phyloP scores from a whole-genome alignment of 2,113 vertebrate genomes.

The Nothoprocta perdicaria region DNA sequence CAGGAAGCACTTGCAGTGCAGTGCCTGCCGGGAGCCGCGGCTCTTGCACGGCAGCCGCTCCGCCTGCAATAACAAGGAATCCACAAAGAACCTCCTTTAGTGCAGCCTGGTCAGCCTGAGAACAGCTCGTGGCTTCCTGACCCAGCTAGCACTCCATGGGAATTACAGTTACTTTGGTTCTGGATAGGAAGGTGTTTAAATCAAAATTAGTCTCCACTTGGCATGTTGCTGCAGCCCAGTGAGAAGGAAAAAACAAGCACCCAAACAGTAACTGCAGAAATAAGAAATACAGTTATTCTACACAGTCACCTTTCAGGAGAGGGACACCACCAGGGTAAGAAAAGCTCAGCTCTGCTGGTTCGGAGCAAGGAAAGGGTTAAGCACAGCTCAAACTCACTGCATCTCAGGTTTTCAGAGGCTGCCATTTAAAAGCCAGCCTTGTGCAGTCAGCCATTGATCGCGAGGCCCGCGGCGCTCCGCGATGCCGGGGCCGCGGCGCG shows the following conservation, averaged over 20 bases:
- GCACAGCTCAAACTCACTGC: background rate
- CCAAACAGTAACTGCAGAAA: background rate
- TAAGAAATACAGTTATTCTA: background rate
- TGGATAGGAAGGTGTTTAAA: background rate
- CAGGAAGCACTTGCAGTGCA: background rate
- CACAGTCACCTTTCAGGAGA: background rate
- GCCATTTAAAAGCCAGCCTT: background rate
- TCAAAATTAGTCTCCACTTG: too few relatives aligned
- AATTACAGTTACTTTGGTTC: background rate
- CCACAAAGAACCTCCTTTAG: too few relatives aligned
- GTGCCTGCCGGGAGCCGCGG: too few relatives aligned
- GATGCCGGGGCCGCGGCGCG: too few relatives aligned
- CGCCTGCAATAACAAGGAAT: too few relatives aligned
- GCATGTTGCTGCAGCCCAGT: background rate
- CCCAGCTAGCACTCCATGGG: background rate
- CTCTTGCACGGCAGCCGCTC: accelerated
- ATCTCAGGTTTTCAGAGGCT: accelerated
- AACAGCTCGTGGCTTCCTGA: background rate
- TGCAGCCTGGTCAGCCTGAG: accelerated
- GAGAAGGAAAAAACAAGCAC: background rate
- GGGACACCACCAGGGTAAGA: background rate
- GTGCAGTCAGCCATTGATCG: too few relatives aligned
- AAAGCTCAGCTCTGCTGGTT: background rate
- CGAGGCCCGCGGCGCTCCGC: too few relatives aligned
- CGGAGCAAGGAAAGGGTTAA: background rate